Percentiles rank a stretch among this genome's conserved stretches.
Conservation (phyloP, 2,888 invertebrate species). For the Scotopteryx bipunctaria region DNA sequence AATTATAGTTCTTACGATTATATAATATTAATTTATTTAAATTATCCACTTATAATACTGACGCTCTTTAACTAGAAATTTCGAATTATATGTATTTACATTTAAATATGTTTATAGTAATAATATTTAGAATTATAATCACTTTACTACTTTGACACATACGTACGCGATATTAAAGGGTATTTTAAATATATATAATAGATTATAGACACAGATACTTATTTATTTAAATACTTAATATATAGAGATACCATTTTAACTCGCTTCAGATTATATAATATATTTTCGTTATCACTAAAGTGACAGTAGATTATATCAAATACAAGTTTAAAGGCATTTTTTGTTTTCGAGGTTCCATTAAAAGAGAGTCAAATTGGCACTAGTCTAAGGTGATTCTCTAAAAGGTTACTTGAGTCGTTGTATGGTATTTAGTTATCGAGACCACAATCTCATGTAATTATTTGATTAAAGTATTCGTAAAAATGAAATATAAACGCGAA, state of each 20-base stretch:
- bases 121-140: constrained; percentile 72
- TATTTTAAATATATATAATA: constrained; percentile 12
- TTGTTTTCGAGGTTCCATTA: constrained; percentile 43
- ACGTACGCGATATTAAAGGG: constrained; percentile 19
- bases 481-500: constrained; percentile 18
- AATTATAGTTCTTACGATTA: constrained; percentile 45
- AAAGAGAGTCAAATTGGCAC: constrained; percentile 49
- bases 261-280: constrained; percentile 45
- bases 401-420: constrained; percentile 36
- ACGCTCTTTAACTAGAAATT: constrained; percentile 67
- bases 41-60: constrained; percentile 54
- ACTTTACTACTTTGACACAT: constrained; percentile 59
- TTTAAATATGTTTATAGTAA: constrained; percentile 56
- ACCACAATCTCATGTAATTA: constrained; percentile 17
- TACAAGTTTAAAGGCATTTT: constrained; percentile 50
- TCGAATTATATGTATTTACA: constrained; percentile 69
- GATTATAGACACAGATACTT: constrained; percentile 21
- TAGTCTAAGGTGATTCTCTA: constrained; percentile 34
- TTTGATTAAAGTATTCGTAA: constrained; percentile 19
- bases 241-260: constrained; percentile 43
- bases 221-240: constrained; percentile 39
- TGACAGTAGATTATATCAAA: constrained; percentile 45
- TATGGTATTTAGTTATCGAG: constrained; percentile 33
- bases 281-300: constrained; percentile 50
- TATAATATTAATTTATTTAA: constrained; percentile 55